These are phyloP conservation scores for Coremacera marginata DNA, from an alignment of 2,888 invertebrate genomes.

Conservation along the genomic window DNA sequence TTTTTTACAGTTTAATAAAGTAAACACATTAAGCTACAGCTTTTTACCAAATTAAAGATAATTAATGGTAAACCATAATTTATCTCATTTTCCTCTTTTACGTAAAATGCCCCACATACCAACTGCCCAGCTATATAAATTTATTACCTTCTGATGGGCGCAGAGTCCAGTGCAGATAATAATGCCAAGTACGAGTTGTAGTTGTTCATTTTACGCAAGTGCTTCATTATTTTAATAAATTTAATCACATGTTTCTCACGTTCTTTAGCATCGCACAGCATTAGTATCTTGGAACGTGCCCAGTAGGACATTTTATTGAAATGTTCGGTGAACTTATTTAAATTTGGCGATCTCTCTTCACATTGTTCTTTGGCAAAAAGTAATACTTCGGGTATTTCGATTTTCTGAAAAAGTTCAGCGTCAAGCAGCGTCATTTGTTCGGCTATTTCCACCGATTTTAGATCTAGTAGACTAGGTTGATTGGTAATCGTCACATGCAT, in stretches of 20 bases:
- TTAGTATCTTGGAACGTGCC: conserved; percentile 94
- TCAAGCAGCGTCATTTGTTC: conserved; percentile 98
- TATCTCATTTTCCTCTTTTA: too few relatives aligned
- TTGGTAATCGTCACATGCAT: conserved; percentile 68
- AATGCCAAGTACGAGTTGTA: conserved; percentile 98
- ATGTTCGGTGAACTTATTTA: conserved; percentile 97
- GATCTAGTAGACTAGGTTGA: conserved; percentile 83
- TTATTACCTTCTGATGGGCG: conserved; percentile 77
- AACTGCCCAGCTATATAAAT: not conserved
- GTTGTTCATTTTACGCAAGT: conserved; percentile 95
- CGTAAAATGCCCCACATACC: too few relatives aligned
- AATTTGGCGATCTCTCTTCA: conserved; percentile 95
- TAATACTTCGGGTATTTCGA: conserved; percentile 96
- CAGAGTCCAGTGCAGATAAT: conserved; percentile 95
- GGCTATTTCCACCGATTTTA: conserved; percentile 94
- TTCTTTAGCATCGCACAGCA: conserved; percentile 92
- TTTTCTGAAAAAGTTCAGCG: conserved; percentile 93
- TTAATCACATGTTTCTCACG: conserved; percentile 94
- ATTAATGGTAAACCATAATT: too few relatives aligned
- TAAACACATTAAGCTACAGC: too few relatives aligned
- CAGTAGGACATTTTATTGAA: conserved; percentile 99
- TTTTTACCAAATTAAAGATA: too few relatives aligned
- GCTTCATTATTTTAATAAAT: conserved; percentile 98
- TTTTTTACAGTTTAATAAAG: too few relatives aligned
- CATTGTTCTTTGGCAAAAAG: conserved; percentile 98